phyloP scores from a whole-genome alignment of 2,888 invertebrate genomes.

The Ectemnius cavifrons region DNA sequence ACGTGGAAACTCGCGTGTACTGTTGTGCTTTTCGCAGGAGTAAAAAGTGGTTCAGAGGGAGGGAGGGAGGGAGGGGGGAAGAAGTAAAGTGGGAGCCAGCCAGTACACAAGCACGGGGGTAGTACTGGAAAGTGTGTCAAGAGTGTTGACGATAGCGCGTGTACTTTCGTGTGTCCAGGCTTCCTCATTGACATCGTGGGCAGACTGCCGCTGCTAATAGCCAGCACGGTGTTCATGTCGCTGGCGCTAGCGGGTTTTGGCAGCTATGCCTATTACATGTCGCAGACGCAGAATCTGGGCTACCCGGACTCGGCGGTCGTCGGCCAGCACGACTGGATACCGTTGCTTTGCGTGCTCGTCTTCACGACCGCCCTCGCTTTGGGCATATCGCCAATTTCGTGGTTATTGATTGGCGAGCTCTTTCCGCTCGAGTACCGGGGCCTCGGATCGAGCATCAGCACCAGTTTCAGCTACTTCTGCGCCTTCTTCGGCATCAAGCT shows the following conservation, averaged over 20 bases:
- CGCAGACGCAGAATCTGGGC: slow-evolving; percentile 69
- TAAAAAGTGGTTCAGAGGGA: no score
- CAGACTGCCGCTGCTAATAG: slow-evolving; percentile 88
- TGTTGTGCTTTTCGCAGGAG: no score
- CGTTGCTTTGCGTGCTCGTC: slow-evolving; percentile 88
- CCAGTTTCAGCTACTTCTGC: slow-evolving; percentile 91
- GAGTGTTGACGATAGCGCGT: not conserved
- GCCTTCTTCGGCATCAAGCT: slow-evolving; percentile 93
- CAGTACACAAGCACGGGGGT: no score
- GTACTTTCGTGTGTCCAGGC: slow-evolving; percentile 69
- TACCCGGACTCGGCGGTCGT: slow-evolving; percentile 68
- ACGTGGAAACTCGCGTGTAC: no score
- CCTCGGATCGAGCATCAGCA: slow-evolving; percentile 92
- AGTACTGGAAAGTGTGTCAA: slow-evolving; percentile 1
- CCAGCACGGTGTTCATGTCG: slow-evolving; percentile 91
- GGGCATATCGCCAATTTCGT: slow-evolving; percentile 93
- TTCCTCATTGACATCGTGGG: slow-evolving; percentile 92
- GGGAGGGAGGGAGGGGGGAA: no score
- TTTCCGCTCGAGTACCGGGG: slow-evolving; percentile 91
- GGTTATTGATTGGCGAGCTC: slow-evolving; percentile 90
- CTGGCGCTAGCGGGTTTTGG: slow-evolving; percentile 92
- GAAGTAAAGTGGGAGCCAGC: no score
- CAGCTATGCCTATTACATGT: slow-evolving; percentile 87
- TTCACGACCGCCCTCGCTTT: slow-evolving; percentile 92
- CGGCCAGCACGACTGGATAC: slow-evolving; percentile 89